Conservation (phyloP, 1,140 invertebrate genomes). For the Contarinia nasturtii region DNA sequence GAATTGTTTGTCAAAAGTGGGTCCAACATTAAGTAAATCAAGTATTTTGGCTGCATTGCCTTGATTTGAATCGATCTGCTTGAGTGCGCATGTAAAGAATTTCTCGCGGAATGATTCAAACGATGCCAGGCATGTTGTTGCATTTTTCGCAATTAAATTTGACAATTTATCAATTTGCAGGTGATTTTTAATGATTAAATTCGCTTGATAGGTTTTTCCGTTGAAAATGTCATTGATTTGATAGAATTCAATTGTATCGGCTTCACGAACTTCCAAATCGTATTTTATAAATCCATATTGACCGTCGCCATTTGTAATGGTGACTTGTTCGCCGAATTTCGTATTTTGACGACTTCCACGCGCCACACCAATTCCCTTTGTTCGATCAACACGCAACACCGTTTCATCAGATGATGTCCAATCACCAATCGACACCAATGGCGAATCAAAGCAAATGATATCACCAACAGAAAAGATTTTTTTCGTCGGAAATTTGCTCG, state of each 20-base stretch:
- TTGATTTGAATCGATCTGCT: constrained; percentile 13
- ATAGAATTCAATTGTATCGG: constrained; percentile 19
- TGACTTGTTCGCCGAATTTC: constrained; percentile 17
- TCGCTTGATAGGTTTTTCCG: constrained; percentile 14
- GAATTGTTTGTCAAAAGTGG: constrained; percentile 12
- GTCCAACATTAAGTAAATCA: constrained; percentile 14
- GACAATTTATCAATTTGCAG: constrained; percentile 19
- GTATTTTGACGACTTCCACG: constrained; percentile 12
- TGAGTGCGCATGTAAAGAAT: constrained; percentile 15
- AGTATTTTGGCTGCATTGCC: constrained; percentile 7
- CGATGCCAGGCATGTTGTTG: constrained; percentile 12
- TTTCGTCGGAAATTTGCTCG: constrained; percentile 18
- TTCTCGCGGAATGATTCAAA: constrained; percentile 10
- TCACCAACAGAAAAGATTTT: constrained; percentile 32
- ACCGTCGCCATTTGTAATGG: constrained; percentile 15
- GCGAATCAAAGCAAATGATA: constrained; percentile 30
- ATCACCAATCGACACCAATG: constrained; percentile 18
- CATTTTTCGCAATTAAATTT: constrained; percentile 18
- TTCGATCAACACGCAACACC: constrained; percentile 17
- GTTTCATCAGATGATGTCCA: constrained; percentile 22
- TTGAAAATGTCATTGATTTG: constrained; percentile 21
- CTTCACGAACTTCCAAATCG: constrained; percentile 20
- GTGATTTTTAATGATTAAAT: constrained; percentile 20
- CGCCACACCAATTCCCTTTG: constrained; percentile 19
- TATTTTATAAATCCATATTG: constrained; percentile 16